Conservation (phyloP, 1,140 invertebrate genomes). For the Meloidogyne exigua region DNA sequence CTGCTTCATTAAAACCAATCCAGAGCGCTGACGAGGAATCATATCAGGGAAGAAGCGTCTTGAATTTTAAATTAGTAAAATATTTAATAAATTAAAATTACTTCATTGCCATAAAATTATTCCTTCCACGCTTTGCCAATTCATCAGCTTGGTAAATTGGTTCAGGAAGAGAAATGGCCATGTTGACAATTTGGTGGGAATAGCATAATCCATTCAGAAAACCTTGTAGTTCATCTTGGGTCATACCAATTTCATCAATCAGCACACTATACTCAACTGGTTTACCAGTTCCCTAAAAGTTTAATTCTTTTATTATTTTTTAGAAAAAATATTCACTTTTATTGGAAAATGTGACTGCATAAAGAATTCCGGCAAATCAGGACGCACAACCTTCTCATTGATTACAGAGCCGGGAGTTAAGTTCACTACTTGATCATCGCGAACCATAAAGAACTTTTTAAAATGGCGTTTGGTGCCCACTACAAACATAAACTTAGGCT, state of each 20-base stretch:
- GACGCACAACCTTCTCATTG: constrained; percentile 35
- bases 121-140: constrained; percentile 40
- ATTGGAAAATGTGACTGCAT: constrained; percentile 46
- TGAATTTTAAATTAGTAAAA: constrained; percentile 4
- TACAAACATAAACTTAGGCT: constrained; percentile 45
- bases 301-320: neutral
- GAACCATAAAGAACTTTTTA: constrained; percentile 41
- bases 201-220: constrained; percentile 40
- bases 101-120: constrained; percentile 41
- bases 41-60: constrained; percentile 17
- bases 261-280: constrained; percentile 35
- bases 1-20: constrained; percentile 4
- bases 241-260: constrained; percentile 31
- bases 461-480: constrained; percentile 45
- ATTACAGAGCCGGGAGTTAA: constrained; percentile 34
- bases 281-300: constrained; percentile 31
- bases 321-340: constrained; percentile 14
- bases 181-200: constrained; percentile 41
- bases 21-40: constrained; percentile 16
- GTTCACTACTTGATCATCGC: constrained; percentile 22
- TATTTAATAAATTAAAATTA: constrained; percentile 16
- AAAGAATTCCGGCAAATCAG: constrained; percentile 41
- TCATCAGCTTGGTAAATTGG: constrained; percentile 47
- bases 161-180: constrained; percentile 39
- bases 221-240: constrained; percentile 33